Evolutionary conservation across 2,888 invertebrate species (phyloP).

Genomic region (Mamestra brassicae): DNA sequence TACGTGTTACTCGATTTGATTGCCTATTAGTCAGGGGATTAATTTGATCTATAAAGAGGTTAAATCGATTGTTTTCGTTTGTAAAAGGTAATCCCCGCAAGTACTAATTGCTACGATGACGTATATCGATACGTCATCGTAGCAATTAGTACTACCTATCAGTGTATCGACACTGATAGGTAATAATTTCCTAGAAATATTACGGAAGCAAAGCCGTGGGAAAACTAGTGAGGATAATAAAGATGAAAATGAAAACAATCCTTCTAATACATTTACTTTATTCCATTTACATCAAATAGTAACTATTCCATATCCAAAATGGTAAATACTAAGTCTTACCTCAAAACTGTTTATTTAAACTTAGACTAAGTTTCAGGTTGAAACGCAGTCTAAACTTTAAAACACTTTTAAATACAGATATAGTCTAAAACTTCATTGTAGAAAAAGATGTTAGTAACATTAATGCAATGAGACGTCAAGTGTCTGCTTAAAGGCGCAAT

Average conservation of each 20-base stretch:
- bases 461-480: conserved; percentile 22
- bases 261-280: conserved; percentile 86
- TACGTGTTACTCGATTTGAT: neutral
- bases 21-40: neutral
- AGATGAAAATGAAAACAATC: conserved; percentile 11
- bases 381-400: conserved; percentile 54
- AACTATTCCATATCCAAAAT: conserved; percentile 81
- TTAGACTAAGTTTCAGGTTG: conserved; percentile 45
- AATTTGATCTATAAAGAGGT: neutral
- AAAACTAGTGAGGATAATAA: neutral
- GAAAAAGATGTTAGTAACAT: conserved; percentile 32
- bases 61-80: neutral
- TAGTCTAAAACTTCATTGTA: conserved; percentile 48
- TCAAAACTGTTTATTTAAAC: conserved; percentile 51
- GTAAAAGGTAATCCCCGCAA: neutral
- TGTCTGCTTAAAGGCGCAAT: neutral
- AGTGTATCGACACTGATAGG: too few relatives aligned
- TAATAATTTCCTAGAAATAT: neutral
- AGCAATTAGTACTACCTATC: too few relatives aligned
- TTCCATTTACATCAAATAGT: conserved; percentile 85
- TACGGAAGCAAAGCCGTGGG: neutral
- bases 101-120: neutral
- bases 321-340: conserved; percentile 76
- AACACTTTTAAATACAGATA: conserved; percentile 49
- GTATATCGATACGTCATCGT: neutral